Evolutionary conservation across 1,140 invertebrate species (phyloP), one percentile per base, ranked within the genome.

Genomic region (Trachelipus rathkii): DNA sequence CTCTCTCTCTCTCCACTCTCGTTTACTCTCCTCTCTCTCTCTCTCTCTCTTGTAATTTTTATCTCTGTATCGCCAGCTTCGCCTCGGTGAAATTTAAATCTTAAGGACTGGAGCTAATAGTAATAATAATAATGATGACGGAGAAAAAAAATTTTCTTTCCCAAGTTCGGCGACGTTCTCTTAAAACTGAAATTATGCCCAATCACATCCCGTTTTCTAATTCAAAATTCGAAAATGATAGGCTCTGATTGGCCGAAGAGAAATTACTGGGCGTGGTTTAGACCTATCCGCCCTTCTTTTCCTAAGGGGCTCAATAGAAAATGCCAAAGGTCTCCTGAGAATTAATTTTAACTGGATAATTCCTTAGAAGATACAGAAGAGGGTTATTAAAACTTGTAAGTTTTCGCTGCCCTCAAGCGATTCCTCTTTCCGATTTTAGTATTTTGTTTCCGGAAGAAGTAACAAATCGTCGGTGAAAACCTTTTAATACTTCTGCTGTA

Each of bases 21-120:
- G 50, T 60, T n/a, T n/a, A n/a, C 6, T 6, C 33, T 33, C 33
- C 6, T 6, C 33, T 33, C 33, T 1, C 33, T 33, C 33, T 3
- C 33, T 33, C 33, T 33, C 33, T 3, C 33, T 33, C 33, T 19
- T 19, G 50, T 60, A 60, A 60, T 60, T 60, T 60, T 60, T 60
- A 60, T 60, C 50, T 60, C 11, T 60, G 50, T 60, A 60, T 60
- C 50, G 50, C 50, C 50, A 60, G 50, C 50, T 60, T 60, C 50
- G 19, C 50, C 50, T 60, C 19, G 19, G 50, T 60, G 50, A 60
- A 60, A 60, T 60, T 60, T 60, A 60, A 60, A 60, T 60, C 50
- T 60, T 60, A 19, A 19, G 33, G 33, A 33, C 33, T 33, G 33
- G 33, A 33, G 33, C 33, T 33, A 33, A 33, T 33, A 33, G 33